Conservation (phyloP, 2,797 vertebrate species). For the Lepus townsendii region DNA sequence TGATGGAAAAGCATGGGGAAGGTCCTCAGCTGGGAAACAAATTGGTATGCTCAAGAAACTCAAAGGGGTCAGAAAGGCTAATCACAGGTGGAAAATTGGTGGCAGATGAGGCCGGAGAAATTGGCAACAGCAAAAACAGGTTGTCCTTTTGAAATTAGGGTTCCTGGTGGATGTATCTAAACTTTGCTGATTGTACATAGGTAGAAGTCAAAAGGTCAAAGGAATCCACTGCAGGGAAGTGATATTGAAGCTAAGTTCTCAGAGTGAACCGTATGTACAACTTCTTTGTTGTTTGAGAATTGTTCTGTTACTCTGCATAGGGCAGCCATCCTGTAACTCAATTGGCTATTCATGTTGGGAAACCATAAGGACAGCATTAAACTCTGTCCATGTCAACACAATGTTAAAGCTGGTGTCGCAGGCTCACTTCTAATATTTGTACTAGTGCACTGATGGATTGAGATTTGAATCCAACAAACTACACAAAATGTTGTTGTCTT, state of each 20-base stretch:
- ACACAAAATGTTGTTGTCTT: not conserved
- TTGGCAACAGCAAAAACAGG: not conserved
- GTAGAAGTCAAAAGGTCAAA: not conserved
- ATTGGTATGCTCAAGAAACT: not conserved
- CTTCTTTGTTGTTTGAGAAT: not conserved
- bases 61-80: not conserved
- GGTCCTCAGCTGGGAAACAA: not conserved
- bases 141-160: not conserved
- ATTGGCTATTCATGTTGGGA: not conserved
- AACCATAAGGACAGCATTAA: not conserved
- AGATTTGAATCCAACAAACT: not conserved
- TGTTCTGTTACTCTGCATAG: not conserved
- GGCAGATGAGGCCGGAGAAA: not conserved
- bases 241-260: not conserved
- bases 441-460: not conserved
- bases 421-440: not conserved
- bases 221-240: not conserved
- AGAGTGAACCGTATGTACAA: not conserved
- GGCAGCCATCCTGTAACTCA: not conserved
- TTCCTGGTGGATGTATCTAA: not conserved
- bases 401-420: not conserved
- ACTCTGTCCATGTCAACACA: not conserved
- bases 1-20: not conserved
- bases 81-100: not conserved
- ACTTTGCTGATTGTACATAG: not conserved